These are phyloP conservation scores for Egretta garzetta DNA, from an alignment of 2,113 vertebrate species.

Conservation along the genomic window DNA sequence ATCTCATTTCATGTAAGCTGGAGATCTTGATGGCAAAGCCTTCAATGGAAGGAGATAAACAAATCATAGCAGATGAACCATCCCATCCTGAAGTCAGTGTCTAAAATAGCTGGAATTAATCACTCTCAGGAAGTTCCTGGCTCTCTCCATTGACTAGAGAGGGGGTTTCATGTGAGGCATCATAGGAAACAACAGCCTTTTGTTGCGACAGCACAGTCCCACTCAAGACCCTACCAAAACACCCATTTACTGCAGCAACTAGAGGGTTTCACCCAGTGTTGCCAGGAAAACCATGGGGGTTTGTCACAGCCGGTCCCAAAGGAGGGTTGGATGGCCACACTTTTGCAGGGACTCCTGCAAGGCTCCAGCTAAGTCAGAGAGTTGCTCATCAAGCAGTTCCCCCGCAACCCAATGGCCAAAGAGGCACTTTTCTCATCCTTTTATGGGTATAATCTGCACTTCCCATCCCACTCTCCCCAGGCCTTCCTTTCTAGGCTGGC, in stretches of 20 bases:
- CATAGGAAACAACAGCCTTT: background rate
- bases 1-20: background rate
- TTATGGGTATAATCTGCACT: background rate
- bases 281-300: background rate
- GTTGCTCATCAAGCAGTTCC: background rate
- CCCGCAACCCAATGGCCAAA: background rate
- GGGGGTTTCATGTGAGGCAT: background rate
- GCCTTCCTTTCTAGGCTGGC: background rate
- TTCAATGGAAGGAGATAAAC: background rate
- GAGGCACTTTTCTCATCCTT: background rate
- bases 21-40: background rate
- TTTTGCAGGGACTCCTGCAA: background rate
- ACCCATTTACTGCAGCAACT: background rate
- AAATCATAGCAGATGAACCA: background rate
- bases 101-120: background rate
- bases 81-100: background rate
- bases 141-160: background rate
- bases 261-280: background rate
- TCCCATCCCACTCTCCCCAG: background rate
- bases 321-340: background rate
- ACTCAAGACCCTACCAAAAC: background rate
- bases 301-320: background rate
- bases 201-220: background rate
- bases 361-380: conserved; percentile 3
- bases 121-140: background rate